Conservation (phyloP, 2,797 vertebrate species). For the Arnoldichthys spilopterus region DNA sequence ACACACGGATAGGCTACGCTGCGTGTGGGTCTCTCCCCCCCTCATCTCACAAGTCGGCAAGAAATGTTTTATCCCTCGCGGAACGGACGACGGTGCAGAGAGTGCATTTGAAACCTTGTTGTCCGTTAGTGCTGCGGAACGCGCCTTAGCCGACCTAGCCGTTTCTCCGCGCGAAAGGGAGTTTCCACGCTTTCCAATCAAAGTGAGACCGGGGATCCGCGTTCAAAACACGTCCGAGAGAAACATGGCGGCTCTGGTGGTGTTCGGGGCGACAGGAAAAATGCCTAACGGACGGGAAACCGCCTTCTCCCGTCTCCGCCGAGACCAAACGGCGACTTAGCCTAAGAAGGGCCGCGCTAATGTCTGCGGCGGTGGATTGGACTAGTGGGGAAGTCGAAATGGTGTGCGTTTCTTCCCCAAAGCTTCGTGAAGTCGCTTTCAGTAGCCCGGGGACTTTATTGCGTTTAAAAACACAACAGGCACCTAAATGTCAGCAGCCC, state of each 20-base stretch:
- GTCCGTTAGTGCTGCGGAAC: too few species aligned
- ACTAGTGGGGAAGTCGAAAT: background rate
- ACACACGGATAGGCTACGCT: too few species aligned
- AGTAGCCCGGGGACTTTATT: too few species aligned
- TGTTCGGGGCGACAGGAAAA: slow-evolving; percentile 25
- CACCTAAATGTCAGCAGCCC: too few species aligned
- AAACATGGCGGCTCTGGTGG: slow-evolving; percentile 58
- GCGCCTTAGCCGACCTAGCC: too few species aligned
- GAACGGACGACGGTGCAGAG: background rate
- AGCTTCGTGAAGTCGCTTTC: too few species aligned
- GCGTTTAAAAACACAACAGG: too few species aligned
- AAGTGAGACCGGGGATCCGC: background rate
- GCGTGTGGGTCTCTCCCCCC: background rate
- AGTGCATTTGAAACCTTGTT: too few species aligned
- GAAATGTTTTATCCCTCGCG: background rate
- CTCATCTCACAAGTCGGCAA: background rate
- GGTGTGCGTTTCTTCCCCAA: background rate
- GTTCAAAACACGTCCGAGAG: slow-evolving; percentile 1
- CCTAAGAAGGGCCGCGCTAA: background rate
- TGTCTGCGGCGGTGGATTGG: background rate
- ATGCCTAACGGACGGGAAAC: background rate
- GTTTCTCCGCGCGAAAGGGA: background rate
- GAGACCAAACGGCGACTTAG: background rate
- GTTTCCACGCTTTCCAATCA: background rate
- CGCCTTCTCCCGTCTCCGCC: background rate